A percentile compares a stretch with the other conserved stretches of the same genome.
These are phyloP conservation scores for Zaprionus bogoriensis DNA, from an alignment of 2,888 invertebrate species.

Conservation along the genomic window DNA sequence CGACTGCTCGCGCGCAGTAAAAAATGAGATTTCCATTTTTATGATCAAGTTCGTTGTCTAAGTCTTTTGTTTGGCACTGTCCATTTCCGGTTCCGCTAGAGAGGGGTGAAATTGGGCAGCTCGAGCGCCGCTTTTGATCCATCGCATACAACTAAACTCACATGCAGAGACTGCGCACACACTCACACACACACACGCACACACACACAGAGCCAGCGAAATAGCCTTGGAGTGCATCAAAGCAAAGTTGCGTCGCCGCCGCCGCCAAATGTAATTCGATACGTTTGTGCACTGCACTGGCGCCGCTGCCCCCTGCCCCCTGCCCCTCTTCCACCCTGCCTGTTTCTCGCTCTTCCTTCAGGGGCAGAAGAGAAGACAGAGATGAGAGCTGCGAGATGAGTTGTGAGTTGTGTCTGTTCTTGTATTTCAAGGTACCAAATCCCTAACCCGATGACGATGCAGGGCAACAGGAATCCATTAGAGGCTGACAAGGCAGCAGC, in stretches of 20 bases:
- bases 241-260: conserved; percentile 35
- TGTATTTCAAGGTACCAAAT: conserved; percentile 57
- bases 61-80: conserved; percentile 39
- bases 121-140: conserved; percentile 31
- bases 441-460: conserved; percentile 18
- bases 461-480: conserved; percentile 56
- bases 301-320: conserved; percentile 44
- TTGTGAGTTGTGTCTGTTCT: conserved; percentile 33
- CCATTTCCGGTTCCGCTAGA: conserved; percentile 70
- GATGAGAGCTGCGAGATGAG: conserved; percentile 18
- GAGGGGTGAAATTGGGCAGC: conserved; percentile 29
- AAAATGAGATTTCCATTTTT: conserved; percentile 47
- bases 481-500: conserved; percentile 52
- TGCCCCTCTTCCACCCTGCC: conserved; percentile 18
- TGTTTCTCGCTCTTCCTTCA: neutral
- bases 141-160: conserved; percentile 8
- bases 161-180: neutral
- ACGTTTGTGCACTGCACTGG: conserved; percentile 60
- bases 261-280: conserved; percentile 65
- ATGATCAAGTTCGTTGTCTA: conserved; percentile 41
- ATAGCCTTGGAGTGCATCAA: conserved; percentile 51
- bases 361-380: too few relatives aligned
- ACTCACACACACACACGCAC: neutral
- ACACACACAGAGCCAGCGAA: conserved; percentile 6
- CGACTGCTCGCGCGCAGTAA: conserved; percentile 22